Evolutionary conservation across 2,888 invertebrate genomes (phyloP).

Genomic region (Eupithecia vulgata): DNA sequence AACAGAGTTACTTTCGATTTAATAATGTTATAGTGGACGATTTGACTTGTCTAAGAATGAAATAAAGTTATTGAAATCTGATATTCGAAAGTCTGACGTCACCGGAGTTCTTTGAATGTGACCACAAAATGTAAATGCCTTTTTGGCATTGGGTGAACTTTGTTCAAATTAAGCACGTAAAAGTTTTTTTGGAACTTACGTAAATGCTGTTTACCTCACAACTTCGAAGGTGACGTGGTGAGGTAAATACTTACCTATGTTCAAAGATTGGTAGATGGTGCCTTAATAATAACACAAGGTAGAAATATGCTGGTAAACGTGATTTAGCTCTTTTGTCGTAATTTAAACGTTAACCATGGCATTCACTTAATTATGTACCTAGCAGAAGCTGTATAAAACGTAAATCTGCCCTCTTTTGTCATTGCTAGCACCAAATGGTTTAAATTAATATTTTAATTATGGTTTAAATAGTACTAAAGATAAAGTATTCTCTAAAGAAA

Average conservation of each 20-base stretch:
- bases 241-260: conserved; percentile 2
- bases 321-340: not conserved
- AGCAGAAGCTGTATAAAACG: not conserved
- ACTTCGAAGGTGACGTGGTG: not conserved
- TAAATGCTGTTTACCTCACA: not conserved
- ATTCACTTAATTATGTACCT: not conserved
- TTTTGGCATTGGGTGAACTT: not conserved
- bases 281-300: not conserved
- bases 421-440: no score
- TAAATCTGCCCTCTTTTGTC: not conserved
- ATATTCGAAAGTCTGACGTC: no score
- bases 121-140: not conserved
- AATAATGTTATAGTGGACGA: no score
- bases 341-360: not conserved
- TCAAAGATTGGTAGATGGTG: not conserved
- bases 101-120: not conserved
- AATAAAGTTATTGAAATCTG: no score
- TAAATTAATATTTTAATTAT: no score
- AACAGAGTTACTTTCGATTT: no score
- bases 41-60: no score
- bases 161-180: not conserved
- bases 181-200: not conserved
- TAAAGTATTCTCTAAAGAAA: no score
- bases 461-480: no score
- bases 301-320: not conserved